phyloP scores from a whole-genome alignment of 1,140 invertebrate species.

The Watersipora subatra region DNA sequence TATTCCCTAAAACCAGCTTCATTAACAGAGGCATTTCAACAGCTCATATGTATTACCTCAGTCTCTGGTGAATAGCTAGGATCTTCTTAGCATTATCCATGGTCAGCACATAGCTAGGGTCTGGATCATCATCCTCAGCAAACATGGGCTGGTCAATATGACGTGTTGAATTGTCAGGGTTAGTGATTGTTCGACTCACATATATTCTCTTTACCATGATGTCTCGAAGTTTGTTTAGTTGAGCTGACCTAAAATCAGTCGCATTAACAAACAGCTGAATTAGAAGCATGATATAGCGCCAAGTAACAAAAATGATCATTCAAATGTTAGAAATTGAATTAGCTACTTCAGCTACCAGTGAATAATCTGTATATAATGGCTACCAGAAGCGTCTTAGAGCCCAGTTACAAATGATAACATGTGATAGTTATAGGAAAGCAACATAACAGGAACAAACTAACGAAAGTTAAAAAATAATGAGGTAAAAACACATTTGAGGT shows the following conservation, averaged over 20 bases:
- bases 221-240: conserved; percentile 9
- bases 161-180: too few species aligned
- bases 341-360: too few species aligned
- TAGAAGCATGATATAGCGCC: background rate
- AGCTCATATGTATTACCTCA: conserved; percentile 17
- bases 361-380: too few species aligned
- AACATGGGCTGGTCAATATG: conserved; percentile 8
- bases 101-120: conserved; percentile 27
- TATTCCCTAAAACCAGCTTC: background rate
- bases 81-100: conserved; percentile 34
- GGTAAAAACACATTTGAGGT: too few species aligned
- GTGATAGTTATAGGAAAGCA: too few species aligned
- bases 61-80: conserved; percentile 31
- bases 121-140: conserved; percentile 18
- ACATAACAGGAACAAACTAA: too few species aligned
- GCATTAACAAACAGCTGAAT: background rate
- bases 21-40: background rate
- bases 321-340: too few species aligned
- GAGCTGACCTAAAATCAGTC: conserved; percentile 2
- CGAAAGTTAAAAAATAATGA: too few species aligned
- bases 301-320: too few species aligned
- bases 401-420: too few species aligned
- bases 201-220: conserved; percentile 12
- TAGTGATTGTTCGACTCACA: too few species aligned
- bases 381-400: too few species aligned